Conservation (phyloP, 1,140 invertebrate species). For the Bombus turneri region DNA sequence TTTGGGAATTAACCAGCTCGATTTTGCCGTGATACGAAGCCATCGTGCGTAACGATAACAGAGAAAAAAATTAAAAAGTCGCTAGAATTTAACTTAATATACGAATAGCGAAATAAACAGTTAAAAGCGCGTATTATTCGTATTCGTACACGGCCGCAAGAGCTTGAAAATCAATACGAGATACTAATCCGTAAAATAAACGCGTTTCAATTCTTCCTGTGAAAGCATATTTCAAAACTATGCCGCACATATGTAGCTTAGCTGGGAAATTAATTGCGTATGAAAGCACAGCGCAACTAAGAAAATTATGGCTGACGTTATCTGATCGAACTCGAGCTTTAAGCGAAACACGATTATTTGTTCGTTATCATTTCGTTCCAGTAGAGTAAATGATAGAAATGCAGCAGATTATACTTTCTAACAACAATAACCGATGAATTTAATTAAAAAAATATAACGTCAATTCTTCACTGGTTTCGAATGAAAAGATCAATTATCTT, state of each 20-base stretch:
- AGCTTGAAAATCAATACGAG: neutral
- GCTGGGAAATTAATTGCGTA: conserved; percentile 33
- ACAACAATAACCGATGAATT: too few relatives aligned
- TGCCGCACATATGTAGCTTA: conserved; percentile 44
- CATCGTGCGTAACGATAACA: neutral
- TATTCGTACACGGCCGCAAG: neutral
- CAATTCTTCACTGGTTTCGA: neutral
- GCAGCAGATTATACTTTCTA: neutral
- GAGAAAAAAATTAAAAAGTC: neutral
- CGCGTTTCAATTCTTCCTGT: conserved; percentile 54
- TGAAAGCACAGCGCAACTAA: conserved; percentile 16
- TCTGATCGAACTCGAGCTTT: conserved; percentile 26
- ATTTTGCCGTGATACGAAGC: neutral
- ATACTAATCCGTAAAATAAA: conserved; percentile 40
- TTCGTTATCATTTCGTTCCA: conserved; percentile 24
- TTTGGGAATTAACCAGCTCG: neutral
- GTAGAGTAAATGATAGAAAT: neutral
- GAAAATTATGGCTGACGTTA: conserved; percentile 40
- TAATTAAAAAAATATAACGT: too few relatives aligned
- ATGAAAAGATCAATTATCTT: neutral
- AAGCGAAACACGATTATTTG: conserved; percentile 14
- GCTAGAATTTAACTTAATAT: neutral
- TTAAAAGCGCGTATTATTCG: neutral
- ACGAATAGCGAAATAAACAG: neutral
- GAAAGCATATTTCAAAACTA: conserved; percentile 57